Evolutionary conservation across 2,888 invertebrate species (phyloP).

Genomic region (Scaptomyza cyrtandrae): DNA sequence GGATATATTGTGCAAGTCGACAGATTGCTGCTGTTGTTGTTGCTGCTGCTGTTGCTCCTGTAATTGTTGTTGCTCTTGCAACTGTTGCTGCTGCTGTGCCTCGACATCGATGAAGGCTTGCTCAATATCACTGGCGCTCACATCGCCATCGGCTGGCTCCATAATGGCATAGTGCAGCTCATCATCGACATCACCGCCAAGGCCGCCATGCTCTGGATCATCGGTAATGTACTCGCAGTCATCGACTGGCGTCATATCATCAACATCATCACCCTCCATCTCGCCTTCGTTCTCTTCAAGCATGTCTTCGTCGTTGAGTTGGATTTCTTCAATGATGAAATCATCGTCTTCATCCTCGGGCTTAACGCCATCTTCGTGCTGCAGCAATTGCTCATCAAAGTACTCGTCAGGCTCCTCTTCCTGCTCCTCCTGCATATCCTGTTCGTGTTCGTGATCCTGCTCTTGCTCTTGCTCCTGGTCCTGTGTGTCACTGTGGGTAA

Average conservation of each 20-base stretch:
- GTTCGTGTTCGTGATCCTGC: constrained; percentile 52
- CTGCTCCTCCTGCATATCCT: constrained; percentile 67
- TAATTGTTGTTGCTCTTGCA: constrained; percentile 34
- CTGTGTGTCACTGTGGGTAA: constrained; percentile 76
- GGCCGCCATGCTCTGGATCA: constrained; percentile 62
- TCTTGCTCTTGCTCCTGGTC: constrained; percentile 70
- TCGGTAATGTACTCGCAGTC: constrained; percentile 72
- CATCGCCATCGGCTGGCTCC: constrained; percentile 70
- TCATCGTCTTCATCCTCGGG: constrained; percentile 76
- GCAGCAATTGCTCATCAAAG: constrained; percentile 66
- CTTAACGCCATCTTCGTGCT: constrained; percentile 65
- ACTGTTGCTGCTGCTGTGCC: constrained; percentile 38
- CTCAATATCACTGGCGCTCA: constrained; percentile 71
- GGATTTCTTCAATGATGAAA: constrained; percentile 82
- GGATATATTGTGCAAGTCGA: constrained; percentile 64
- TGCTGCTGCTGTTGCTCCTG: constrained; percentile 26
- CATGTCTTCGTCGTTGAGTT: constrained; percentile 81
- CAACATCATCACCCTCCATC: constrained; percentile 59
- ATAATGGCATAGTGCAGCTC: constrained; percentile 80
- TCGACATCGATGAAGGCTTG: constrained; percentile 66
- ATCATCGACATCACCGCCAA: constrained; percentile 70
- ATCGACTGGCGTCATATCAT: constrained; percentile 69
- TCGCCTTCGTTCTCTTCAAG: constrained; percentile 73
- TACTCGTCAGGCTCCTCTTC: constrained; percentile 68
- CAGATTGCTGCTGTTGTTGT: constrained; percentile 41